Evolutionary conservation across 2,113 vertebrate species (phyloP).

Genomic region (Merops nubicus): DNA sequence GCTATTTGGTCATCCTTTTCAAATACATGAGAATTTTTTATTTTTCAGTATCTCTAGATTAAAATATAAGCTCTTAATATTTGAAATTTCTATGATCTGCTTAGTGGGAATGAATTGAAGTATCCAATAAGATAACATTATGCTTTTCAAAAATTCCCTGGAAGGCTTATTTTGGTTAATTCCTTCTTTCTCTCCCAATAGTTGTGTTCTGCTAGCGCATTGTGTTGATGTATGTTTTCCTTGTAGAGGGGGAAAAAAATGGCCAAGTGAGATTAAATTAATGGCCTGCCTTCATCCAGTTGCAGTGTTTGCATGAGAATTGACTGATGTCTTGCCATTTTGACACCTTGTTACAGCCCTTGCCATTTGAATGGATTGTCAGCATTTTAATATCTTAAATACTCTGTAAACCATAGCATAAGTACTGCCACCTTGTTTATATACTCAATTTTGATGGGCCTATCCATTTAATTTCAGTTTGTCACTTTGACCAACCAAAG

Average conservation of each 20-base stretch:
- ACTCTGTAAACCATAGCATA: neutral
- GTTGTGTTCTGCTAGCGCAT: neutral
- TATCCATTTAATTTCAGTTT: neutral
- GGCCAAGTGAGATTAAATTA: neutral
- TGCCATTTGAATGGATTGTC: constrained; percentile 6
- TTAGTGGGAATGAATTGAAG: neutral
- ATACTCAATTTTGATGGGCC: neutral
- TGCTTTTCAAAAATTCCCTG: neutral
- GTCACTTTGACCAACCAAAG: neutral
- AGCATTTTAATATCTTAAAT: neutral
- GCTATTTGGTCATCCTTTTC: neutral
- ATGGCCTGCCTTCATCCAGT: neutral
- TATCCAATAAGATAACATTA: neutral
- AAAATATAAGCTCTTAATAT: neutral
- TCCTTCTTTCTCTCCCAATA: neutral
- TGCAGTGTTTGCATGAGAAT: neutral
- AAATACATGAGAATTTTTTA: neutral
- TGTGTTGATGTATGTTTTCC: neutral
- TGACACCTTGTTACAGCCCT: neutral
- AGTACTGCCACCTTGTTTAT: neutral
- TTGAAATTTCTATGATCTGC: neutral
- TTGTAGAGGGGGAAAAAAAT: constrained; percentile 16
- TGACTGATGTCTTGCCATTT: constrained; percentile 17
- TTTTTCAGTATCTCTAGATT: neutral
- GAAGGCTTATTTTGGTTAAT: neutral